These are phyloP conservation scores for Heteropelma amictum DNA, from an alignment of 2,888 invertebrate genomes.

Conservation along the genomic window DNA sequence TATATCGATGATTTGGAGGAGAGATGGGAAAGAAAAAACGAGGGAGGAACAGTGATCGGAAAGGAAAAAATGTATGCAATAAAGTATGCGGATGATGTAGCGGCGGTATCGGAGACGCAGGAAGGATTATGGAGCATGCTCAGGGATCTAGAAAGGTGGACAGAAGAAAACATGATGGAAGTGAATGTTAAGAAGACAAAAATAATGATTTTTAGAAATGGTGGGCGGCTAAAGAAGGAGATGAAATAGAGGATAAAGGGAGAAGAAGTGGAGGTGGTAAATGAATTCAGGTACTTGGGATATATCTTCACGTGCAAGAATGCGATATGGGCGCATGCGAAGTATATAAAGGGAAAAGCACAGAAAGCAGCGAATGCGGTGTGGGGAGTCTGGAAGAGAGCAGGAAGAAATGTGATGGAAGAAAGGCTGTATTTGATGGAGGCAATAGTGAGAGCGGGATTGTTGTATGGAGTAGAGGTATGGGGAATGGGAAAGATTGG, in stretches of 20 bases:
- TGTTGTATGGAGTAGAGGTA: neutral
- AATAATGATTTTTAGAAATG: no score
- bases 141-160: neutral
- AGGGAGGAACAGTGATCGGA: slow-evolving; percentile 13
- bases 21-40: slow-evolving; percentile 22
- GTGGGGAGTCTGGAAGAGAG: no score
- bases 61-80: slow-evolving; percentile 26
- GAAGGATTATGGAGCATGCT: neutral
- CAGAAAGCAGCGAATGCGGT: no score
- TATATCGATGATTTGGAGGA: slow-evolving; percentile 48
- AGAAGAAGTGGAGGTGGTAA: neutral
- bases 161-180: neutral
- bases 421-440: slow-evolving; percentile 4
- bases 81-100: slow-evolving; percentile 43
- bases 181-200: no score
- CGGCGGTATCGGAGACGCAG: slow-evolving; percentile 14
- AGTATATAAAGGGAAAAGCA: no score
- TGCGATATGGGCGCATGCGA: slow-evolving; percentile 12
- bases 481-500: neutral
- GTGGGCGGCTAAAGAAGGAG: neutral
- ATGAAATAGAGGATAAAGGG: neutral
- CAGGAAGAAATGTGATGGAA: neutral
- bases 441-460: neutral
- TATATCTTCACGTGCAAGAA: slow-evolving; percentile 2
- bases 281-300: neutral